A percentile compares a stretch with the other conserved stretches of the same genome.
Evolutionary conservation across 2,797 vertebrate species (phyloP).

Genomic region (Lithobates sylvaticus): DNA sequence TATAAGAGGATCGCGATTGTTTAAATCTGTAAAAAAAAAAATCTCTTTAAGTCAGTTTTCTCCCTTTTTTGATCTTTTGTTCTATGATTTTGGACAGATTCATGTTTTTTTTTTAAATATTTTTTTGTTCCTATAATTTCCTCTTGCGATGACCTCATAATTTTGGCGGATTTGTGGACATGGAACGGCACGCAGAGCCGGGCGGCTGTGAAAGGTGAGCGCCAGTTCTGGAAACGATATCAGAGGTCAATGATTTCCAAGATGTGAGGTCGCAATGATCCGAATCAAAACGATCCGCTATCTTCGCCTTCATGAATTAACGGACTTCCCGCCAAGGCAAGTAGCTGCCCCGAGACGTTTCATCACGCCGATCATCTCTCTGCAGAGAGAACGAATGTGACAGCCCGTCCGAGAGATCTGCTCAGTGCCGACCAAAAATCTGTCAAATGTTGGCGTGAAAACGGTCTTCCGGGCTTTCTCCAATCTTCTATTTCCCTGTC

Average conservation of each 20-base stretch:
- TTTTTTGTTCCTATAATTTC: neutral
- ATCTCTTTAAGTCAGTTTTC: neutral
- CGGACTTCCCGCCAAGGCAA: slow-evolving; percentile 16
- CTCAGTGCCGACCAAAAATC: neutral
- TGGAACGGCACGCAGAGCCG: slow-evolving; percentile 3
- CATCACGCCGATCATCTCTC: neutral
- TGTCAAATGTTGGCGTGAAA: slow-evolving; percentile 32
- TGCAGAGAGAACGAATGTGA: neutral
- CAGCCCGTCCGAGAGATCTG: neutral
- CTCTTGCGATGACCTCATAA: slow-evolving; percentile 11
- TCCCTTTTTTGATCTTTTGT: neutral
- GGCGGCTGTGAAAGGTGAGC: slow-evolving; percentile 14
- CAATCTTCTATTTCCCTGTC: slow-evolving; percentile 33
- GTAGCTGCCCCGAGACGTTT: slow-evolving; percentile 27
- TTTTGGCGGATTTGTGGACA: slow-evolving; percentile 13
- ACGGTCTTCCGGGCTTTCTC: slow-evolving; percentile 21
- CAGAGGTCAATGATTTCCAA: neutral
- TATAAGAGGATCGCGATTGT: too few species aligned
- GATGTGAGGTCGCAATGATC: slow-evolving; percentile 16
- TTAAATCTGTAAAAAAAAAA: neutral
- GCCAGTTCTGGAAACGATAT: neutral
- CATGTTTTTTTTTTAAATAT: neutral
- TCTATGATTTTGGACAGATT: neutral
- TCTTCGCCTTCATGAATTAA: slow-evolving; percentile 15
- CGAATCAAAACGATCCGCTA: slow-evolving; percentile 16